Evolutionary conservation across 2,797 vertebrate genomes (phyloP).

Genomic region (Acrossocheilus fasciatus): DNA sequence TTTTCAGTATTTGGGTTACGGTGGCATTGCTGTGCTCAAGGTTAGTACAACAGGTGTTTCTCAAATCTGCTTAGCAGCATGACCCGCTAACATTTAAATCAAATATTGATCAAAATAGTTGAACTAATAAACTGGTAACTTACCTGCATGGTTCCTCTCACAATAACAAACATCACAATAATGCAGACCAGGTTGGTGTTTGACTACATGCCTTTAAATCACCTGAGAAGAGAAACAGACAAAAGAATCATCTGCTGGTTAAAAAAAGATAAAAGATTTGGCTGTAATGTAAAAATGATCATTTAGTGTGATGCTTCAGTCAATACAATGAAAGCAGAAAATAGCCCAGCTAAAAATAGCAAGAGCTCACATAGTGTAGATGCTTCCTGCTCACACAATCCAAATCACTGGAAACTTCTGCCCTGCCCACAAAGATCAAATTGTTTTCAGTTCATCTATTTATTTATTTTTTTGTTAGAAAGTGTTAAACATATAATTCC

Average conservation of each 20-base stretch:
- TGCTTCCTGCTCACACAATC: conserved; percentile 62
- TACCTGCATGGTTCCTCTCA: conserved; percentile 8
- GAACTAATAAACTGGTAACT: conserved; percentile 17
- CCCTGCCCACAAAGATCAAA: conserved; percentile 37
- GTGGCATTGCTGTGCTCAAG: conserved; percentile 74
- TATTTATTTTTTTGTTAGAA: background rate
- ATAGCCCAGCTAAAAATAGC: conserved; percentile 81
- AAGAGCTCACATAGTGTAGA: conserved; percentile 70
- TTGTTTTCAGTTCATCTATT: background rate
- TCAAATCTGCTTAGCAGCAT: conserved; percentile 56
- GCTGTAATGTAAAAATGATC: background rate
- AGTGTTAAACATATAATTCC: background rate
- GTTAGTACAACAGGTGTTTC: conserved; percentile 81
- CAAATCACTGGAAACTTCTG: conserved; percentile 57
- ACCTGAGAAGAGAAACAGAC: background rate
- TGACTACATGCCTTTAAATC: background rate
- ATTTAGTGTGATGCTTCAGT: conserved; percentile 9
- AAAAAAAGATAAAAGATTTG: background rate
- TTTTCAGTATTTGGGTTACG: conserved; percentile 40
- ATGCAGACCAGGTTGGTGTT: background rate
- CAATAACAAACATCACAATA: conserved; percentile 1
- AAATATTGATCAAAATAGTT: conserved; percentile 25
- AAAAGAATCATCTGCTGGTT: background rate
- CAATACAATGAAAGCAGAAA: conserved; percentile 45
- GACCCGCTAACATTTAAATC: conserved; percentile 63